Conservation (phyloP, 1,140 invertebrate species). For the Hycleus phaleratus region DNA sequence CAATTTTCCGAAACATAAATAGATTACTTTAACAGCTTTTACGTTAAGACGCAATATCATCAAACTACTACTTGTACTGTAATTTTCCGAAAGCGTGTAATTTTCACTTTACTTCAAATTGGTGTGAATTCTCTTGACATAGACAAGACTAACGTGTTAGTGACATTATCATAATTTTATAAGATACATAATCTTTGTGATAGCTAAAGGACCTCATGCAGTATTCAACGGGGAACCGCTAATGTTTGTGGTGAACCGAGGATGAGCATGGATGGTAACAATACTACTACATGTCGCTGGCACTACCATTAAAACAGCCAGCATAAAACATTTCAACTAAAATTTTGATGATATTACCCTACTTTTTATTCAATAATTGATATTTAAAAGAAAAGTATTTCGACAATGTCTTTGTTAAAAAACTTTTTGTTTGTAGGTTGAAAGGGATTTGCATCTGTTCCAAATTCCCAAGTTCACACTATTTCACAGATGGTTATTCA, state of each 20-base stretch:
- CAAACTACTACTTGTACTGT: too few relatives aligned
- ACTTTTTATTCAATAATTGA: too few relatives aligned
- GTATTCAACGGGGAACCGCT: constrained; percentile 11
- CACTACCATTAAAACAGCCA: background rate
- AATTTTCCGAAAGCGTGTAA: background rate
- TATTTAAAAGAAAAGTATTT: too few relatives aligned
- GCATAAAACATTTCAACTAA: constrained; percentile 5
- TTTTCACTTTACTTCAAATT: constrained; percentile 5
- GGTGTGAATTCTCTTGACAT: constrained; percentile 9
- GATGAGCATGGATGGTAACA: constrained; percentile 8
- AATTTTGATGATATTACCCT: too few relatives aligned
- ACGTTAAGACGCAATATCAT: too few relatives aligned
- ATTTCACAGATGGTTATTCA: too few relatives aligned
- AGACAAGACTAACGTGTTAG: constrained; percentile 9
- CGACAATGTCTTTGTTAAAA: too few relatives aligned
- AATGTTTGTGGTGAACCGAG: constrained; percentile 13
- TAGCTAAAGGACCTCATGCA: constrained; percentile 11
- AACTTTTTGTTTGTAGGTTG: too few relatives aligned
- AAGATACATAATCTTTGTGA: constrained; percentile 7
- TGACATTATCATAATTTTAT: constrained; percentile 15
- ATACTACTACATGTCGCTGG: constrained; percentile 7
- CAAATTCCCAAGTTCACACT: too few relatives aligned
- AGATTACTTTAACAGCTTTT: too few relatives aligned
- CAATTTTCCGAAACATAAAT: too few relatives aligned
- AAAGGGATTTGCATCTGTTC: too few relatives aligned